Conservation (phyloP, 2,888 invertebrate species). For the Criorhina ranunculi region DNA sequence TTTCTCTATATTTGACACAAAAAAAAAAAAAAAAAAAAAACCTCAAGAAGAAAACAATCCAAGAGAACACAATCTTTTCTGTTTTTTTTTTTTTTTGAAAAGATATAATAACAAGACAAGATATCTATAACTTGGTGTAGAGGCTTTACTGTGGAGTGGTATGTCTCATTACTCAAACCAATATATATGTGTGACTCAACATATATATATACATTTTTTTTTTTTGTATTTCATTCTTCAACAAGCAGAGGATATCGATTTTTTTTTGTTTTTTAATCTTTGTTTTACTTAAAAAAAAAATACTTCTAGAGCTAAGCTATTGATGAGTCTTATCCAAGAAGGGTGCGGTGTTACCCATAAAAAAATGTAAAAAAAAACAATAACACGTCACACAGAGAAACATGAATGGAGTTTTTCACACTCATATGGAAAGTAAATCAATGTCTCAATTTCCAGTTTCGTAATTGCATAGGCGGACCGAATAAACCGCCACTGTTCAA, state of each 20-base stretch:
- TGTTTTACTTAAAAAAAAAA: conserved; percentile 12
- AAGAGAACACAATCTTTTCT: conserved; percentile 30
- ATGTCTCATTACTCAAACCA: conserved; percentile 38
- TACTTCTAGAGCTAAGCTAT: conserved; percentile 7
- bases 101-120: conserved; percentile 44
- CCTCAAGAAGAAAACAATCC: conserved; percentile 19
- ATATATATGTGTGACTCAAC: conserved; percentile 27
- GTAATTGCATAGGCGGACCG: conserved; percentile 4
- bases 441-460: conserved; percentile 25
- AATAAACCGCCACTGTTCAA: background rate
- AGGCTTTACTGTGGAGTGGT: conserved; percentile 19
- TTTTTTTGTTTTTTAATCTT: conserved; percentile 27
- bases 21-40: conserved; percentile 21
- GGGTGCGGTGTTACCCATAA: conserved; percentile 17
- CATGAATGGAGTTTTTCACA: conserved; percentile 21
- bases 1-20: conserved; percentile 24
- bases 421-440: conserved; percentile 18
- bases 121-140: conserved; percentile 35
- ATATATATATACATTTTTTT: conserved; percentile 26
- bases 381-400: conserved; percentile 10
- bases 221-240: conserved; percentile 10
- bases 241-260: conserved; percentile 6
- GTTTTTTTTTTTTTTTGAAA: conserved; percentile 11
- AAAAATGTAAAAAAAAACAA: background rate
- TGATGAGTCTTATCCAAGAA: conserved; percentile 34